A percentile compares a stretch with the other conserved stretches of the same genome.
Evolutionary conservation across 1,140 invertebrate species (phyloP).

Genomic region (Diorhabda elongata): DNA sequence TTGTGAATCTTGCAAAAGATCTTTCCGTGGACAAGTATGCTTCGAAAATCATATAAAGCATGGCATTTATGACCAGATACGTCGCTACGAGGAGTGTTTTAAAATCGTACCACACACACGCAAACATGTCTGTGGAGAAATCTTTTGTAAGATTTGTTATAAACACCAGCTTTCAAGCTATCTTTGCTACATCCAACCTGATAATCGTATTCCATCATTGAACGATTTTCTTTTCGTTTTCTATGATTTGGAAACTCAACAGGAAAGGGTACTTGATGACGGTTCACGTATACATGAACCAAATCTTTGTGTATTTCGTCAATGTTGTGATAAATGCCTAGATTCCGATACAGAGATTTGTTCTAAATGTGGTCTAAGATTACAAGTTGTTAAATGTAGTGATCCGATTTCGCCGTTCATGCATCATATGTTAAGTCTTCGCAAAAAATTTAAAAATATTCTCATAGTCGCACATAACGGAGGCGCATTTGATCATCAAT

Average conservation of each 20-base stretch:
- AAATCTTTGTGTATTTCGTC: no score
- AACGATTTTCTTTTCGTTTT: background rate
- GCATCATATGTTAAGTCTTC: background rate
- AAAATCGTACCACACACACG: background rate
- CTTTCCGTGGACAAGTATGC: no score
- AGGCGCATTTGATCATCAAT: constrained; percentile 7
- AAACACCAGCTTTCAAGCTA: background rate
- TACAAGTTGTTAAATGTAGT: background rate
- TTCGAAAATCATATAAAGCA: no score
- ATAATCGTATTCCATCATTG: background rate
- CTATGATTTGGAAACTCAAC: no score
- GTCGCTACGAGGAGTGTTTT: background rate
- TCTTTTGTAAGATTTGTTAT: constrained; percentile 6
- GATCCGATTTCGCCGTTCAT: background rate
- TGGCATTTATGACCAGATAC: background rate
- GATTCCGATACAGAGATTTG: background rate
- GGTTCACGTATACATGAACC: no score
- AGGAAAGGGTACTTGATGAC: no score
- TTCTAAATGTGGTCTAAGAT: background rate
- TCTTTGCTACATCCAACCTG: constrained; percentile 8
- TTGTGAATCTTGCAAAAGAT: background rate
- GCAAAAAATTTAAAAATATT: background rate
- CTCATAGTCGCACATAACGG: background rate
- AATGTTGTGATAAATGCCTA: background rate
- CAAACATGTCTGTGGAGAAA: constrained; percentile 8